Evolutionary conservation across 2,888 invertebrate species (phyloP).

Genomic region (Sinodicranocentrus sp.): DNA sequence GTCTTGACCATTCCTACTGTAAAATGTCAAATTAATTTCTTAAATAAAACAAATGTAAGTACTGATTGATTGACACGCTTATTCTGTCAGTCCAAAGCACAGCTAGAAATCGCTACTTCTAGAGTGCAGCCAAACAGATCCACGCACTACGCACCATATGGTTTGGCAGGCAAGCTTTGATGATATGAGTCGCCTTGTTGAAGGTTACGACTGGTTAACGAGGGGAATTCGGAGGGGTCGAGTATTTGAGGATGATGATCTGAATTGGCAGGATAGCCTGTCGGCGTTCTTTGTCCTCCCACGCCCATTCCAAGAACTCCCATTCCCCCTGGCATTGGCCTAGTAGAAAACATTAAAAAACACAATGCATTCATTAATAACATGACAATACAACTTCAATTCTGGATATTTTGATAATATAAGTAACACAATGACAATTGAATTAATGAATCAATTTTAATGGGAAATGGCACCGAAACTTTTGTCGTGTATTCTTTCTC

Average conservation of each 20-base stretch:
- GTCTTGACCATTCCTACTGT: conserved; percentile 96
- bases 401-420: no score
- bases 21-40: conserved; percentile 75
- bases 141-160: conserved; percentile 73
- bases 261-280: conserved; percentile 71
- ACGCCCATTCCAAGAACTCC: conserved; percentile 72
- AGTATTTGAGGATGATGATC: conserved; percentile 85
- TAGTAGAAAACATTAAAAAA: conserved; percentile 33
- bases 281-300: conserved; percentile 69
- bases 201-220: conserved; percentile 91
- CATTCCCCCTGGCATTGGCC: conserved; percentile 74
- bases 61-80: conserved; percentile 48
- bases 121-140: conserved; percentile 68
- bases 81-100: conserved; percentile 75
- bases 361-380: background rate
- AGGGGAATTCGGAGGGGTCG: conserved; percentile 95
- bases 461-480: no score
- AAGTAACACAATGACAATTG: no score
- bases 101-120: conserved; percentile 60
- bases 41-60: conserved; percentile 31
- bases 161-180: conserved; percentile 75
- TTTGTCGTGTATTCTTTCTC: no score
- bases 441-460: no score
- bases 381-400: no score
- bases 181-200: conserved; percentile 75